Conservation (phyloP, 2,888 invertebrate genomes). For the Volucella inanis region DNA sequence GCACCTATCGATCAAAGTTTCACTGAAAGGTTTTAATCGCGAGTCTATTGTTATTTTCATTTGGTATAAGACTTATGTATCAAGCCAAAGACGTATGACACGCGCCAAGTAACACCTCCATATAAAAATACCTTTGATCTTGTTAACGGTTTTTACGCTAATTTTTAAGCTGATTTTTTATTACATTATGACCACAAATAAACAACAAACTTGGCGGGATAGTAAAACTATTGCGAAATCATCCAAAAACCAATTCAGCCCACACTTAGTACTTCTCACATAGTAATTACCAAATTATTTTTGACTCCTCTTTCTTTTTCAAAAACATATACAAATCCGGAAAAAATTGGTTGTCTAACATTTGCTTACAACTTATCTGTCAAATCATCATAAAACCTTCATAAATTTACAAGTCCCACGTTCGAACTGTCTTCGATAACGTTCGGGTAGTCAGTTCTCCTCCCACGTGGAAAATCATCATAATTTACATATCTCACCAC, state of each 20-base stretch:
- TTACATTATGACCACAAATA: too few relatives aligned
- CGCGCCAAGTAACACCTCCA: too few relatives aligned
- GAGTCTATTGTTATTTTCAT: too few relatives aligned
- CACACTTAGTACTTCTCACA: slow-evolving; percentile 45
- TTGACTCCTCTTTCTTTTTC: not conserved
- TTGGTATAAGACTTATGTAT: too few relatives aligned
- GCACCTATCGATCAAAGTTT: too few relatives aligned
- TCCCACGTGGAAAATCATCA: slow-evolving; percentile 41
- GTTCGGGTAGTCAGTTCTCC: slow-evolving; percentile 4
- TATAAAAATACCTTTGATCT: too few relatives aligned
- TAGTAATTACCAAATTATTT: slow-evolving; percentile 52
- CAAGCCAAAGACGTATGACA: too few relatives aligned
- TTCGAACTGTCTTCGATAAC: slow-evolving; percentile 34
- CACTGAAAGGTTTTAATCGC: too few relatives aligned
- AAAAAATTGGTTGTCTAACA: slow-evolving; percentile 8
- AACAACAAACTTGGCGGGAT: too few relatives aligned
- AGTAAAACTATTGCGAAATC: not conserved
- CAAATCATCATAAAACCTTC: slow-evolving; percentile 64
- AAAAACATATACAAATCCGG: slow-evolving; percentile 6
- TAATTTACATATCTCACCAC: slow-evolving; percentile 44
- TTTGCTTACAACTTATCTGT: slow-evolving; percentile 60
- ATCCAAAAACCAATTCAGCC: slow-evolving; percentile 37
- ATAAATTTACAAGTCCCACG: slow-evolving; percentile 68
- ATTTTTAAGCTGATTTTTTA: too few relatives aligned
- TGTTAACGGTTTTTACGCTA: too few relatives aligned